Evolutionary conservation across 1,140 invertebrate species (phyloP).

Genomic region (Psilanteris sp.): DNA sequence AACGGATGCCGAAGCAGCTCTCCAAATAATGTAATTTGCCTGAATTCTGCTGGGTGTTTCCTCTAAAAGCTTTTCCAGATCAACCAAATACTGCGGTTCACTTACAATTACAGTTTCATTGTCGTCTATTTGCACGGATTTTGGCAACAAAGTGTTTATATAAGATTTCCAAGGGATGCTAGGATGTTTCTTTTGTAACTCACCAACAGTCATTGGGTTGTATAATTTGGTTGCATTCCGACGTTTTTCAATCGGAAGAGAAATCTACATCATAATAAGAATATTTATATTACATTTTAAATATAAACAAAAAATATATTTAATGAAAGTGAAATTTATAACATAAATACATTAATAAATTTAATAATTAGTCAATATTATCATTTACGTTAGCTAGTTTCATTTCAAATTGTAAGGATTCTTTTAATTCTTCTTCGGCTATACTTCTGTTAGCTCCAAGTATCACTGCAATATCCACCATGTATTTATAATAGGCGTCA

Average conservation of each 20-base stretch:
- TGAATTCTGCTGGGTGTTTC: constrained; percentile 83
- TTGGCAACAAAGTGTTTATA: constrained; percentile 87
- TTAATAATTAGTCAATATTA: too few species aligned
- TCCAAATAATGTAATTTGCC: constrained; percentile 86
- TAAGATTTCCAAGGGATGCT: constrained; percentile 90
- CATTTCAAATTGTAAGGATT: constrained; percentile 95
- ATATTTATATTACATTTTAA: too few species aligned
- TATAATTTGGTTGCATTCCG: constrained; percentile 94
- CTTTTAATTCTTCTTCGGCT: constrained; percentile 88
- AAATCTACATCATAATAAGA: too few species aligned
- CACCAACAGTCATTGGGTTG: constrained; percentile 91
- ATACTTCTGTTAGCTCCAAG: constrained; percentile 88
- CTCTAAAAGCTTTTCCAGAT: constrained; percentile 83
- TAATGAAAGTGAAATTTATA: too few species aligned
- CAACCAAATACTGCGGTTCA: constrained; percentile 87
- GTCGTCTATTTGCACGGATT: constrained; percentile 81
- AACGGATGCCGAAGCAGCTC: constrained; percentile 86
- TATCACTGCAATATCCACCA: constrained; percentile 92
- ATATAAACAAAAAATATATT: too few species aligned
- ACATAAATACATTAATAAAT: too few species aligned
- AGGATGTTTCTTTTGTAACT: constrained; percentile 87
- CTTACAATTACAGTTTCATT: constrained; percentile 90
- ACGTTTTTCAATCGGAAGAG: constrained; percentile 92
- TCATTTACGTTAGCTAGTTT: constrained; percentile 92
- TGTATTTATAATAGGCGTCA: constrained; percentile 89